Evolutionary conservation across 2,888 invertebrate species (phyloP).

Genomic region (Danaus chrysippus): DNA sequence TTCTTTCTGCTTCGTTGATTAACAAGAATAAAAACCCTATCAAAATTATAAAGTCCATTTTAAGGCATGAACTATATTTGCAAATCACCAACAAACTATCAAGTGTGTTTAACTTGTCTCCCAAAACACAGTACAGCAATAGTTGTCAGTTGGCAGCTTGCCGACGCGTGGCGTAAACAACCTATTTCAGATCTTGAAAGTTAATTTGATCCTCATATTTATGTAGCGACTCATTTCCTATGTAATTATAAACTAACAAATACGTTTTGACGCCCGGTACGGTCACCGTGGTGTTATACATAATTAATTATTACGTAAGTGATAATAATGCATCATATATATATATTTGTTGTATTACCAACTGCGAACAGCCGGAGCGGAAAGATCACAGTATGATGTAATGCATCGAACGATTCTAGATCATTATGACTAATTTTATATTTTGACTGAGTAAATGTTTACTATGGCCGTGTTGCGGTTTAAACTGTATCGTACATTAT

Average conservation of each 20-base stretch:
- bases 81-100: constrained; percentile 31
- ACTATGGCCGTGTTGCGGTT: constrained; percentile 47
- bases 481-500: constrained; percentile 48
- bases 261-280: constrained; percentile 9
- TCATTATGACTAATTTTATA: constrained; percentile 42
- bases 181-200: constrained; percentile 71
- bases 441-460: constrained; percentile 33
- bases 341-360: not conserved
- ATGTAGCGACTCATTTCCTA: constrained; percentile 41
- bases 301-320: constrained; percentile 1
- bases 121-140: constrained; percentile 66
- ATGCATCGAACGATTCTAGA: constrained; percentile 28
- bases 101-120: constrained; percentile 56
- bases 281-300: not conserved
- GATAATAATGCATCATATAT: not conserved
- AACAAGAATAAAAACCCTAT: not conserved
- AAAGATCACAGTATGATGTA: constrained; percentile 37
- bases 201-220: constrained; percentile 56
- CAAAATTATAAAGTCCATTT: not conserved
- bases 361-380: constrained; percentile 11
- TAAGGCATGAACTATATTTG: constrained; percentile 20
- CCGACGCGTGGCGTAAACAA: constrained; percentile 74
- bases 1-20: not conserved
- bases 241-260: constrained; percentile 8
- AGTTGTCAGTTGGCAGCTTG: constrained; percentile 69